A percentile compares a stretch with the other conserved stretches of the same genome.
phyloP scores from a whole-genome alignment of 1,140 invertebrate genomes.

The Trichonephila clavata region DNA sequence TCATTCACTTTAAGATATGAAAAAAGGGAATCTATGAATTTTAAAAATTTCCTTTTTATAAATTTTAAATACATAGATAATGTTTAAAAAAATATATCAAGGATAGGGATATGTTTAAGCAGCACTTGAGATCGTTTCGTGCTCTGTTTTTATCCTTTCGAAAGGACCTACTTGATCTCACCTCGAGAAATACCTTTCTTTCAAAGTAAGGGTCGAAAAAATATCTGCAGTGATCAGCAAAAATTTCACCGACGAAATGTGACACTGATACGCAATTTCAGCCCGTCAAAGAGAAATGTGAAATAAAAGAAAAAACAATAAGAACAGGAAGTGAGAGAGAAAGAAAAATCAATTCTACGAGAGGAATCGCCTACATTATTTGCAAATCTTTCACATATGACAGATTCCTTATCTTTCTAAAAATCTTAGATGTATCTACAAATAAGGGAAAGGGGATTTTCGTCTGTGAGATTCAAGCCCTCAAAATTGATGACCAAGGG shows the following conservation, averaged over 20 bases:
- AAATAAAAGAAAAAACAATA: conserved; percentile 60
- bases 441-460: conserved; percentile 62
- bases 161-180: conserved; percentile 45
- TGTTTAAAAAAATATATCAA: background rate
- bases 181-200: conserved; percentile 46
- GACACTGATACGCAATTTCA: conserved; percentile 76
- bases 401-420: conserved; percentile 68
- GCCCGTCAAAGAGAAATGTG: conserved; percentile 62
- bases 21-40: too few species aligned
- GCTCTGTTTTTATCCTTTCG: background rate
- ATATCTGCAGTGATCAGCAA: conserved; percentile 73
- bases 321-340: conserved; percentile 55
- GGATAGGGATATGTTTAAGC: background rate
- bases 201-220: conserved; percentile 40
- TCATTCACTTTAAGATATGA: too few species aligned
- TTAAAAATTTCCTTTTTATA: too few species aligned
- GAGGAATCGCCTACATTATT: conserved; percentile 73
- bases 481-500: conserved; percentile 47
- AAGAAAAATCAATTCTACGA: conserved; percentile 71
- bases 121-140: background rate
- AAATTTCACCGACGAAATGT: conserved; percentile 69
- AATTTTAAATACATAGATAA: too few species aligned
- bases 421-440: conserved; percentile 72
- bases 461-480: conserved; percentile 18
- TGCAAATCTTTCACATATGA: conserved; percentile 76